Percentiles rank a stretch among this genome's conserved stretches.
phyloP scores from a whole-genome alignment of 2,113 vertebrate species.

The Eidolon helvum region DNA sequence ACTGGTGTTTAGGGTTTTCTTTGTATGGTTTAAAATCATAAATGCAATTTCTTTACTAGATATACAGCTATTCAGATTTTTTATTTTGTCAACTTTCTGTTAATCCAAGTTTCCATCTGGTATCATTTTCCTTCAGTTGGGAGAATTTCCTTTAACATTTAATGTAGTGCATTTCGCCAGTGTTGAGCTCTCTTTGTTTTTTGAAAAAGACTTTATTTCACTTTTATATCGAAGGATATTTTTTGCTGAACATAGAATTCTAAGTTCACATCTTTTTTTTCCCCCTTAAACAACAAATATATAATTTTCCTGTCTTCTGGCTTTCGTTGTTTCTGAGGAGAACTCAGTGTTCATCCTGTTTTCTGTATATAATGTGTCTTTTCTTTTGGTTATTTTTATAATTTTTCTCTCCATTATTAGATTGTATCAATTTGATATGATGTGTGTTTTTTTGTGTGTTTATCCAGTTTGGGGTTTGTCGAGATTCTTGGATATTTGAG shows the following conservation, averaged over 20 bases:
- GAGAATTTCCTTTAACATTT: background rate
- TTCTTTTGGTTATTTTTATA: background rate
- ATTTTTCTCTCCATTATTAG: background rate
- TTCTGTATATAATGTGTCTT: background rate
- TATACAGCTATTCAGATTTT: background rate
- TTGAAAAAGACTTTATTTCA: background rate
- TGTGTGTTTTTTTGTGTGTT: background rate
- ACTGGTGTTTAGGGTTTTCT: background rate
- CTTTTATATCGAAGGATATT: background rate
- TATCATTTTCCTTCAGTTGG: background rate
- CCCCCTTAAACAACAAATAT: background rate
- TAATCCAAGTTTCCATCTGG: background rate
- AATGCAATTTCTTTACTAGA: background rate
- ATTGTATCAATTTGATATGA: background rate
- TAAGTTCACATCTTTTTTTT: background rate
- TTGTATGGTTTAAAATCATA: background rate
- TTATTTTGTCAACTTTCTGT: constrained; percentile 2
- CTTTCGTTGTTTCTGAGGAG: background rate
- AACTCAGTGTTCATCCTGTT: background rate
- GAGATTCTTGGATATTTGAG: background rate
- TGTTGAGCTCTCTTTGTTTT: background rate
- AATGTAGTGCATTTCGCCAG: background rate
- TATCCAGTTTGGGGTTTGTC: background rate
- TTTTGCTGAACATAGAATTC: background rate
- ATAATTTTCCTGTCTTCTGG: background rate